Base-by-base conservation (phyloP, 2,113 vertebrate genomes). In the Salminus brasiliensis region DNA sequence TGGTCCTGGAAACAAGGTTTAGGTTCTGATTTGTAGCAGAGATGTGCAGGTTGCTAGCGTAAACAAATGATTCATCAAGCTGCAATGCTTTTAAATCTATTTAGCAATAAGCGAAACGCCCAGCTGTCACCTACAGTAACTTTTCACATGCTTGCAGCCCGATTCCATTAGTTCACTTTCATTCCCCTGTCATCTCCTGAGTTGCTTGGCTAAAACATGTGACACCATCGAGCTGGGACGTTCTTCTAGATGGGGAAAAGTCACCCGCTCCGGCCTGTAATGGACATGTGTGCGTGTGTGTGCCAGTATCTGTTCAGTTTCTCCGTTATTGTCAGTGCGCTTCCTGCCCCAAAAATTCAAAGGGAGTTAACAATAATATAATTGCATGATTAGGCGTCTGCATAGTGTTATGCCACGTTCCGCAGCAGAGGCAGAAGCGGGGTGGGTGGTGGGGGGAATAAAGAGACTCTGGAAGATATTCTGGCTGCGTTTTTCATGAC, bases 331-430 rank as follows among this genome's bases (percentile, higher is more conserved):
- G 59, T 72, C 72, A 76, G 23, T 57, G 25, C 32, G 39, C 78
- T 60, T 72, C 62, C 79, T 79, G 63, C 52, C 65, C 55, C 8
- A 52, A 74, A 78, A 83, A 74, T 71, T 72, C 76, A 78, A 69
- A 74, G 49, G n/a, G 49, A 65, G 69, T 70, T 80, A 81, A 52
- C 77, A 78, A 63, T 81, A 70, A 81, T 77, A 57, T 80, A 83
- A 78, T 85, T 68, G 79, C 52, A 85, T 70, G 57, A 81, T 78
- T 82, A 79, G 81, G 72, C 65, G 66, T 78, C 80, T 84, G 78
- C 41, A 39, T 59, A 78, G 68, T 73, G 77, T 82, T 79, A 77
- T 43, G 47, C 76, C 60, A 65, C 27, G 25, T 72, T 76, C 36
- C 49, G 27, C 30, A 32, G 15, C 36, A 57, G 39, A 43, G 16